Base-by-base conservation (phyloP, 2,797 vertebrate species). In the Enteromius afrohamiltoni region DNA sequence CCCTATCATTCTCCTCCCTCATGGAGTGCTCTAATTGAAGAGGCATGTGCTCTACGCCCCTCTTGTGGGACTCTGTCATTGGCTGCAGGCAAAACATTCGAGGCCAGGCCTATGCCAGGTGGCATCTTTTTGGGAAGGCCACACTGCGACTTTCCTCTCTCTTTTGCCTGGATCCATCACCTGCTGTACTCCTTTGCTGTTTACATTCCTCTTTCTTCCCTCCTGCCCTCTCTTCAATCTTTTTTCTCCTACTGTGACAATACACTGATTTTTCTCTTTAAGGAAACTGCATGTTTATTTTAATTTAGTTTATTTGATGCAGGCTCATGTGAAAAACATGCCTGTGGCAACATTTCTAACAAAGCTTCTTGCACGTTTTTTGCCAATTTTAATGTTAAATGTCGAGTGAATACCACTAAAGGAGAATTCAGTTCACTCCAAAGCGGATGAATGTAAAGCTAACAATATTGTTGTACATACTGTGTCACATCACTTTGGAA, bases 41-140 rank as follows among this genome's bases (percentile, higher is more conserved):
- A 90, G 86, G 87, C 86, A 88, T 90, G 88, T 87, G 85, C 79
- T 87, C 79, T 83, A 87, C 87, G 23, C 87, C 88, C 88, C 85
- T 89, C 82, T 77, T 70, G 45, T 73, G 55, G 67, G 45, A 79
- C 64, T 62, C 68, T 70, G 19, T 87, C 82, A 89, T 90, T 90
- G 88, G 89, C 89, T 89, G 86, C 21, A 83, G 86, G 81, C 77
- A 70, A 85, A 88, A 85, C 85, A 88, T 85, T 82, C 84, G 80
- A 90, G 88, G 77, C 58, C 79, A 77, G 77, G 86, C 87, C 82
- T 69, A 77, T 89, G 78, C 90, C 87, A 88, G 87, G 86, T 90
- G 87, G 83, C 77, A 77, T 89, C 68, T 86, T 89, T 87, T 87
- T 80, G 81, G 86, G 80, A 85, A 71, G 73, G 80, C 83, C 67